Conservation (phyloP, 1,140 invertebrate species). For the Paraescarpia echinospica region DNA sequence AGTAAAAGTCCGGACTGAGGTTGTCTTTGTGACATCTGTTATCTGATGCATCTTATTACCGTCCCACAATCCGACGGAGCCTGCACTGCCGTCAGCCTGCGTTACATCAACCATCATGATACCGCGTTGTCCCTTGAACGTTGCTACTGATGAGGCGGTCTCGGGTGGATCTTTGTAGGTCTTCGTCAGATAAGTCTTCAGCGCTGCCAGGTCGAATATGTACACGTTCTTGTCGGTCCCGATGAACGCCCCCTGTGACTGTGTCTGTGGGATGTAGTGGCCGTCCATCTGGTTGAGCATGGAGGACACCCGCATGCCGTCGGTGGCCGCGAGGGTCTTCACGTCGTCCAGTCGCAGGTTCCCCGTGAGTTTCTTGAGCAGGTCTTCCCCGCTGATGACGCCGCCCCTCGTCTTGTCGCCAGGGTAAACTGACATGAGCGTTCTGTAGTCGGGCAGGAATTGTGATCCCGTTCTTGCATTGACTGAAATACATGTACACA, state of each 20-base stretch:
- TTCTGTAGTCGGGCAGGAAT: neutral
- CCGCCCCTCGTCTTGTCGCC: neutral
- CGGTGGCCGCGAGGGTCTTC: neutral
- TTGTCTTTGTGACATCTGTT: neutral
- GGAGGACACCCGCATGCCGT: neutral
- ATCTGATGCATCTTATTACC: neutral
- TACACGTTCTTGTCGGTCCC: neutral
- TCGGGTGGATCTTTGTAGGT: neutral
- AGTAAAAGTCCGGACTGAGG: neutral
- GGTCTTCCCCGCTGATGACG: neutral
- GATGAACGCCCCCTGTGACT: neutral
- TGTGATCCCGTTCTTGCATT: neutral
- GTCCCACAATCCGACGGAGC: neutral
- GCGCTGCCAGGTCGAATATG: neutral
- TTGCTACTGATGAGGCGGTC: neutral
- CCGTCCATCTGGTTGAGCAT: neutral
- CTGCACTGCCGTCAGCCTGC: neutral
- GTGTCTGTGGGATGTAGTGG: neutral
- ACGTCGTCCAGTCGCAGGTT: neutral
- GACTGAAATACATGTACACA: neutral
- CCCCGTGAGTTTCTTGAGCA: neutral
- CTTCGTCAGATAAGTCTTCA: neutral
- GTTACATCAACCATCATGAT: neutral
- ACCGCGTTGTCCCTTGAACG: neutral
- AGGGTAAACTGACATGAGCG: neutral